These are phyloP conservation scores for Lamprotornis superbus DNA, from an alignment of 2,113 vertebrate species.

Conservation along the genomic window DNA sequence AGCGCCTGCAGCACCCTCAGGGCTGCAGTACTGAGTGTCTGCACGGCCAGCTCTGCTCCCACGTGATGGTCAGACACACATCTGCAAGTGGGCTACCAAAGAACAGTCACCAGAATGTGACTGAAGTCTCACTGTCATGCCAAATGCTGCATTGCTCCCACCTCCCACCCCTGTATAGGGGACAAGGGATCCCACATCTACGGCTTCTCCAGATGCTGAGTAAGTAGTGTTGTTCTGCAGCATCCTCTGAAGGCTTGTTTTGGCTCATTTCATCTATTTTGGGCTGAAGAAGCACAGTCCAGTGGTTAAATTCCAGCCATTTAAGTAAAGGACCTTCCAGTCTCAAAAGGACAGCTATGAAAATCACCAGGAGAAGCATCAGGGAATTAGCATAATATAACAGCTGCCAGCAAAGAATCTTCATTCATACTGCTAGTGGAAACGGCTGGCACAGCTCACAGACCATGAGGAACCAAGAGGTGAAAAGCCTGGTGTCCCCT, in stretches of 20 bases:
- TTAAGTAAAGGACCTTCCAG: neutral
- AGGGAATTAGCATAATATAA: neutral
- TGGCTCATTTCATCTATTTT: neutral
- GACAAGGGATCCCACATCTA: too few relatives aligned
- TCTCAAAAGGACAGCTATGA: neutral
- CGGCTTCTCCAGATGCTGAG: neutral
- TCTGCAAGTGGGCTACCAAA: neutral
- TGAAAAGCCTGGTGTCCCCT: neutral
- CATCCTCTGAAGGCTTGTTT: neutral
- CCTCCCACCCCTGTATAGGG: fast-evolving
- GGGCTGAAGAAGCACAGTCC: neutral
- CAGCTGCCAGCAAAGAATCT: neutral
- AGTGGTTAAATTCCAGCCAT: neutral
- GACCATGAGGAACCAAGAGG: neutral
- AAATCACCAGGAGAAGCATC: neutral
- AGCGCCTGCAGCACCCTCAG: neutral
- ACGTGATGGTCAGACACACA: neutral
- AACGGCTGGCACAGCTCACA: neutral
- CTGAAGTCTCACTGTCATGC: neutral
- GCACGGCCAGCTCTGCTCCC: fast-evolving
- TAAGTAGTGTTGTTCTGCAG: neutral
- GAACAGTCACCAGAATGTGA: neutral
- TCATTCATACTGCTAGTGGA: neutral
- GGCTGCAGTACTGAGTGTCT: neutral
- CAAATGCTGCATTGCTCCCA: neutral